A percentile compares a stretch with the other conserved stretches of the same genome.
Conservation (phyloP, 2,797 vertebrate genomes). For the Lagorchestes hirsutus region DNA sequence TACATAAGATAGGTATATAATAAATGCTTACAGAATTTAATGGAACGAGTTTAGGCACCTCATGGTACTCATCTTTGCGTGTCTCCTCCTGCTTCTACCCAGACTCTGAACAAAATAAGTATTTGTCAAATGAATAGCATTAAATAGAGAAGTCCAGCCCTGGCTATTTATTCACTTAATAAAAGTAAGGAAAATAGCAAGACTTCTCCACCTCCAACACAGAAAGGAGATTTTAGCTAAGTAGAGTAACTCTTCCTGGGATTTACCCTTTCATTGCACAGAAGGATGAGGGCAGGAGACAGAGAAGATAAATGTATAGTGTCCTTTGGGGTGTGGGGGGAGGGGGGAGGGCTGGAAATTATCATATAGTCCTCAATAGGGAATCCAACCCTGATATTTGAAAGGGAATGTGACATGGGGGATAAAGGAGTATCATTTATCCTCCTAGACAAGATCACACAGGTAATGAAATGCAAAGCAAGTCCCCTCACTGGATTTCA, state of each 20-base stretch:
- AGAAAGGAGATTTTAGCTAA: background rate
- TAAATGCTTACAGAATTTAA: background rate
- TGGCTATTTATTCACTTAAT: background rate
- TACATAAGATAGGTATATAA: background rate
- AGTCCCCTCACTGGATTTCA: background rate
- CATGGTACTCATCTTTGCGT: background rate
- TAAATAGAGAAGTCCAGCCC: background rate
- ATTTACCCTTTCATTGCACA: background rate
- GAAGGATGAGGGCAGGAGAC: background rate
- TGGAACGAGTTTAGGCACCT: background rate
- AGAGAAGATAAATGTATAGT: background rate
- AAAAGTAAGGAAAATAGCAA: background rate
- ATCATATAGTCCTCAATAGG: background rate
- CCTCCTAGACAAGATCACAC: background rate
- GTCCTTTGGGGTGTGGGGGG: background rate
- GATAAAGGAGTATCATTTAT: background rate
- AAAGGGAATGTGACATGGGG: background rate
- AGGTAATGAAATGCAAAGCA: too few relatives aligned
- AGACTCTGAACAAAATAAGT: background rate
- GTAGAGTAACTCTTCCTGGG: background rate
- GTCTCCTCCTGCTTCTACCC: background rate
- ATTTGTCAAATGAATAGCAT: background rate
- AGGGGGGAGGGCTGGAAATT: accelerated
- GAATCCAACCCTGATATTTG: background rate
- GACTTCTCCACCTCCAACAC: background rate